Evolutionary conservation across 2,797 vertebrate species (phyloP).

Genomic region (Diplodus puntazzo): DNA sequence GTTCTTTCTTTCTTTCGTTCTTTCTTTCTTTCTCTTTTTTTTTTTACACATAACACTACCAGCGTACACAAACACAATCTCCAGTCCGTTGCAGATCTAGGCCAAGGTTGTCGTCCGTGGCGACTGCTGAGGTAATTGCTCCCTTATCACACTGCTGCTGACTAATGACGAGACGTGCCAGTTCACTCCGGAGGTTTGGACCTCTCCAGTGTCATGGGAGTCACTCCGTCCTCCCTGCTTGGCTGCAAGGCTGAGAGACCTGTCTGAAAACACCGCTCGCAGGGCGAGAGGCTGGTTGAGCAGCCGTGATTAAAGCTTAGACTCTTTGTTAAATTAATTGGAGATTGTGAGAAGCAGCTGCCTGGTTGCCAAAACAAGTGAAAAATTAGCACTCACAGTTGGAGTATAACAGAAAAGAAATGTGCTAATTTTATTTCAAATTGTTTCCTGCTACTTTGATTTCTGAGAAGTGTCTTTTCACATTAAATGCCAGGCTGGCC

Average conservation of each 20-base stretch:
- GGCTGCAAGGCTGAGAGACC: slow-evolving; percentile 17
- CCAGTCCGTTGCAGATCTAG: slow-evolving; percentile 34
- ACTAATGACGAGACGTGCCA: slow-evolving; percentile 64
- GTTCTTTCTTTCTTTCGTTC: not conserved
- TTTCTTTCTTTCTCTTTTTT: not conserved
- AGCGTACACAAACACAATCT: slow-evolving; percentile 27
- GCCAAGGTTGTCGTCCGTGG: slow-evolving; percentile 69
- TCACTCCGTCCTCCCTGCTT: slow-evolving; percentile 38
- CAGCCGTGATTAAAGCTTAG: slow-evolving; percentile 41
- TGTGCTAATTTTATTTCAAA: slow-evolving; percentile 33
- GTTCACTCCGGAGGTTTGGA: slow-evolving; percentile 30
- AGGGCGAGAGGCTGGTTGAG: slow-evolving; percentile 2
- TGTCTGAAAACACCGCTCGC: slow-evolving; percentile 28
- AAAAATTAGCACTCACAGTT: not conserved
- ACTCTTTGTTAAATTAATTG: slow-evolving; percentile 19
- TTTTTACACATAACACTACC: slow-evolving; percentile 1
- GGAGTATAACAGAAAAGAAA: slow-evolving; percentile 6
- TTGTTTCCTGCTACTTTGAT: slow-evolving; percentile 15
- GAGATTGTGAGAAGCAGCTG: slow-evolving; percentile 13
- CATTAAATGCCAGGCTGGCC: slow-evolving; percentile 34
- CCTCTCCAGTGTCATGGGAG: slow-evolving; percentile 27
- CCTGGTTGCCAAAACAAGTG: slow-evolving; percentile 8
- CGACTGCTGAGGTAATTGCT: slow-evolving; percentile 56
- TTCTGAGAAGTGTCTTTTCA: slow-evolving; percentile 31
- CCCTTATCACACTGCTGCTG: slow-evolving; percentile 57